phyloP scores from a whole-genome alignment of 1,140 invertebrate species.

The Spodoptera frugiperda region DNA sequence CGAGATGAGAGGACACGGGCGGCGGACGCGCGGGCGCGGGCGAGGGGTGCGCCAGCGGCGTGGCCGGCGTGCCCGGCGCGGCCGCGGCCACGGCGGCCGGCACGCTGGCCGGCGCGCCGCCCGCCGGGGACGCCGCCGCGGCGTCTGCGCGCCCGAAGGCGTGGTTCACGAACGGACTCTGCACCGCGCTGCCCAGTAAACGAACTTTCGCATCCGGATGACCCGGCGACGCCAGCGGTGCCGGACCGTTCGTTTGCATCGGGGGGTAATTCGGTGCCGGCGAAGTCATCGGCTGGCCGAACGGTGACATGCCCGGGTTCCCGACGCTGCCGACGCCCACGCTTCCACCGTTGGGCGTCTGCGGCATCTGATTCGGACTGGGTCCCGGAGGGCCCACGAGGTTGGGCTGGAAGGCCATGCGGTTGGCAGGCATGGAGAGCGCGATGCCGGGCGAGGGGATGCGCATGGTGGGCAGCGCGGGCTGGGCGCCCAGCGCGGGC shows the following conservation, averaged over 20 bases:
- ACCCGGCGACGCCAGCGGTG: slow-evolving; percentile 85
- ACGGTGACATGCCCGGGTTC: slow-evolving; percentile 89
- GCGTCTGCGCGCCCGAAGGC: slow-evolving; percentile 60
- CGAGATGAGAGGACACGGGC: slow-evolving; percentile 87
- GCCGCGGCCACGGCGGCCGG: slow-evolving; percentile 85
- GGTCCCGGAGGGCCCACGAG: slow-evolving; percentile 89
- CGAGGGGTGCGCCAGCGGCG: slow-evolving; percentile 75
- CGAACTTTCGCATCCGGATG: slow-evolving; percentile 87
- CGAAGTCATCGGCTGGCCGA: slow-evolving; percentile 87
- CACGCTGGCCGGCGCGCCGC: slow-evolving; percentile 76
- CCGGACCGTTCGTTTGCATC: slow-evolving; percentile 86
- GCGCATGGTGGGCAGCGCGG: slow-evolving; percentile 84
- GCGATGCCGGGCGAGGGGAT: slow-evolving; percentile 89
- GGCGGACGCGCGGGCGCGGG: slow-evolving; percentile 81
- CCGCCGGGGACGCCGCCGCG: slow-evolving; percentile 73
- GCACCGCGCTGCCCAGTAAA: slow-evolving; percentile 65
- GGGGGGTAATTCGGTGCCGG: slow-evolving; percentile 86
- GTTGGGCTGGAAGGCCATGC: slow-evolving; percentile 88
- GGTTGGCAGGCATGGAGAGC: slow-evolving; percentile 86
- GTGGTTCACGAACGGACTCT: slow-evolving; percentile 79
- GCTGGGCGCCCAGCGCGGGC: slow-evolving; percentile 56
- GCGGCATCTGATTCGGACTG: slow-evolving; percentile 88
- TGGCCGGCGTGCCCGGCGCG: slow-evolving; percentile 87
- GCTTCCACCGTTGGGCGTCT: slow-evolving; percentile 86
- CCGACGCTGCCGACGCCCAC: slow-evolving; percentile 81